Evolutionary conservation across 2,113 vertebrate species (phyloP).

Genomic region (Bubo bubo): DNA sequence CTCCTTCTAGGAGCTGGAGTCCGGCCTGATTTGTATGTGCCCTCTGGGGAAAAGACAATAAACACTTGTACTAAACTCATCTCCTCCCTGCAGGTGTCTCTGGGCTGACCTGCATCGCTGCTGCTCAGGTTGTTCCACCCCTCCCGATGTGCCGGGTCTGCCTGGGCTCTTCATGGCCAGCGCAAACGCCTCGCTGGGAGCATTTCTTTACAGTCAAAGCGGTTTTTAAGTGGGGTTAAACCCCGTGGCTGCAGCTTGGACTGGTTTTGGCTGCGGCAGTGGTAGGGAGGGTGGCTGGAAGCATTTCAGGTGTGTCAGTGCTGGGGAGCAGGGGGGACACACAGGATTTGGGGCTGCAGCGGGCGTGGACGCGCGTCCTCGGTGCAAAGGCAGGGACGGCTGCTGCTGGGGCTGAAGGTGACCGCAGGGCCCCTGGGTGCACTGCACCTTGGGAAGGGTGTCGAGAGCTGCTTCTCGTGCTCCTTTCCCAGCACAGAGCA

Average conservation of each 20-base stretch:
- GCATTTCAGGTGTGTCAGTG: not conserved
- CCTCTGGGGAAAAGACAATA: conserved; percentile 62
- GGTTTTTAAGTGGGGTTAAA: not conserved
- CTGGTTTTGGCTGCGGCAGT: not conserved
- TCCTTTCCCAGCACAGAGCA: no score
- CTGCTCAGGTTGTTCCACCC: not conserved
- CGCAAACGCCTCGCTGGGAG: no score
- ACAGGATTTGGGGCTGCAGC: not conserved
- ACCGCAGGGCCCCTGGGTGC: no score
- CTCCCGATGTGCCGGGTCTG: no score
- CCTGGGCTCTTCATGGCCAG: fast-evolving
- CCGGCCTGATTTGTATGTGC: conserved; percentile 1
- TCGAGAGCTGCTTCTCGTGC: not conserved
- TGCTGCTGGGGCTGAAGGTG: no score
- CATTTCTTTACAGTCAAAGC: no score
- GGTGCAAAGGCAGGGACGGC: not conserved
- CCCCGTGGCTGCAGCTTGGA: not conserved
- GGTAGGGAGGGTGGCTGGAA: no score
- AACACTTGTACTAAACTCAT: conserved; percentile 67
- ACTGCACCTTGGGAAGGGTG: not conserved
- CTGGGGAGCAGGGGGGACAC: not conserved
- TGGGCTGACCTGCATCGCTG: not conserved
- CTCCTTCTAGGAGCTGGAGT: not conserved
- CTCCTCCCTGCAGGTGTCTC: not conserved
- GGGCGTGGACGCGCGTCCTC: fast-evolving